Evolutionary conservation across 2,888 invertebrate genomes (phyloP).

Genomic region (Ceraclea dissimilis): DNA sequence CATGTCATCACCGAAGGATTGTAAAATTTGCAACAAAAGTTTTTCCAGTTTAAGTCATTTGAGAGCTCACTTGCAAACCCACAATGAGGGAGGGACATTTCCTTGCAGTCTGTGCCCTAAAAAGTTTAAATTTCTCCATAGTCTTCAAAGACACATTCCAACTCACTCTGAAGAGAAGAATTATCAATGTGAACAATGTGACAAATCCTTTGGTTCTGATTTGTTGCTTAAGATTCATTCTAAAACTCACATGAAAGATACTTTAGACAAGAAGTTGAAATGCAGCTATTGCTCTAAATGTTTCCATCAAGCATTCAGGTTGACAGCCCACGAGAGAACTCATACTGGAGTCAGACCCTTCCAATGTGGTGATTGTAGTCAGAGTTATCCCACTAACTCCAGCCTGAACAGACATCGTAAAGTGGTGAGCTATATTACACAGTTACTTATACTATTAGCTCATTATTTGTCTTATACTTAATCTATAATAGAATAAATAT

Average conservation of each 20-base stretch:
- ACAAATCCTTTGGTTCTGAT: constrained; percentile 41
- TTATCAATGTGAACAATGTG: constrained; percentile 36
- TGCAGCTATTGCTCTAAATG: constrained; percentile 43
- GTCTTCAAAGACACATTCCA: constrained; percentile 41
- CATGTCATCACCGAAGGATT: constrained; percentile 27
- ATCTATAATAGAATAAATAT: no score
- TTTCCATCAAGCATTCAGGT: constrained; percentile 33
- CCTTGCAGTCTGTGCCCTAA: constrained; percentile 41
- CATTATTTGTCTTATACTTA: no score
- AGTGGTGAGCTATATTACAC: constrained; percentile 41
- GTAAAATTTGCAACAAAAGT: constrained; percentile 30
- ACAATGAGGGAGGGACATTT: constrained; percentile 32
- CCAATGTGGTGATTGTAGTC: constrained; percentile 39
- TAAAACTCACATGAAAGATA: constrained; percentile 37
- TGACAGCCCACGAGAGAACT: constrained; percentile 40
- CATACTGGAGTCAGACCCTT: constrained; percentile 43
- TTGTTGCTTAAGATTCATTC: constrained; percentile 38
- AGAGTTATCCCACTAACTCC: constrained; percentile 41
- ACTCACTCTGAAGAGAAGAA: constrained; percentile 44
- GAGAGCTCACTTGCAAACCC: constrained; percentile 31
- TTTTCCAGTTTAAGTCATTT: constrained; percentile 28
- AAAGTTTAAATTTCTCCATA: constrained; percentile 40
- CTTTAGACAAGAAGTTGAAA: constrained; percentile 36
- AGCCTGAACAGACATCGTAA: constrained; percentile 41
- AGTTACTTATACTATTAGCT: no score